Percentiles rank a stretch among this genome's conserved stretches.
Conservation (phyloP, 2,797 vertebrate genomes). For the Manis crassicaudata region DNA sequence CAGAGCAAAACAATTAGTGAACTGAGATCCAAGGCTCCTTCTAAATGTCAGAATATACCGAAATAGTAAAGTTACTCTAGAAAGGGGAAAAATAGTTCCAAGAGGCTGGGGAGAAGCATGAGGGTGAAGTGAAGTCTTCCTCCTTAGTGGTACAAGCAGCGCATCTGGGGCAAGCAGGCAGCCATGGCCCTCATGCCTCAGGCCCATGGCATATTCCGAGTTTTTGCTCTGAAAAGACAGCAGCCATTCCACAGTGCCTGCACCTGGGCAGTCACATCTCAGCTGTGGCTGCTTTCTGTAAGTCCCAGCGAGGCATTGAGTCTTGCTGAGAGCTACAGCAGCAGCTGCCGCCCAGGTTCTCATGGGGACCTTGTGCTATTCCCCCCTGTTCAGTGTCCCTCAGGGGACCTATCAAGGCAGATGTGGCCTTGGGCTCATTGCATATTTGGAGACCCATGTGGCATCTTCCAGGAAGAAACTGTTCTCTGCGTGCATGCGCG, state of each 20-base stretch:
- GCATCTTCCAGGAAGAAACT: not conserved
- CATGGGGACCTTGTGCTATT: not conserved
- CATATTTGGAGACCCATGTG: not conserved
- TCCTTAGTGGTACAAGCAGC: too few species aligned
- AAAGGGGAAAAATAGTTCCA: not conserved
- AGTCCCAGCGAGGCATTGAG: fast-evolving
- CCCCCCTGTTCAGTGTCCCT: not conserved
- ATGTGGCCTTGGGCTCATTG: not conserved
- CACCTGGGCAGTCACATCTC: fast-evolving
- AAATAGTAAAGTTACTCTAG: not conserved
- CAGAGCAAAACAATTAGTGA: not conserved
- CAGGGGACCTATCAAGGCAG: not conserved
- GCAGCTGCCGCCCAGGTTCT: not conserved
- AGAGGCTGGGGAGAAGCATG: not conserved
- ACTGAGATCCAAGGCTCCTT: not conserved
- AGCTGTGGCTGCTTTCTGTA: not conserved
- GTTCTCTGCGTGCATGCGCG: not conserved
- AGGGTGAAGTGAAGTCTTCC: fast-evolving
- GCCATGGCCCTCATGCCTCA: not conserved
- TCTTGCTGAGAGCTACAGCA: not conserved
- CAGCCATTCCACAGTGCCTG: not conserved
- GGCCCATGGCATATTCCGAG: not conserved
- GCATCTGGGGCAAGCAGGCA: not conserved
- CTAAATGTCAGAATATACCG: not conserved
- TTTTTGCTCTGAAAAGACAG: not conserved